Evolutionary conservation across 2,888 invertebrate species (phyloP).

Genomic region (Acleris cristana): DNA sequence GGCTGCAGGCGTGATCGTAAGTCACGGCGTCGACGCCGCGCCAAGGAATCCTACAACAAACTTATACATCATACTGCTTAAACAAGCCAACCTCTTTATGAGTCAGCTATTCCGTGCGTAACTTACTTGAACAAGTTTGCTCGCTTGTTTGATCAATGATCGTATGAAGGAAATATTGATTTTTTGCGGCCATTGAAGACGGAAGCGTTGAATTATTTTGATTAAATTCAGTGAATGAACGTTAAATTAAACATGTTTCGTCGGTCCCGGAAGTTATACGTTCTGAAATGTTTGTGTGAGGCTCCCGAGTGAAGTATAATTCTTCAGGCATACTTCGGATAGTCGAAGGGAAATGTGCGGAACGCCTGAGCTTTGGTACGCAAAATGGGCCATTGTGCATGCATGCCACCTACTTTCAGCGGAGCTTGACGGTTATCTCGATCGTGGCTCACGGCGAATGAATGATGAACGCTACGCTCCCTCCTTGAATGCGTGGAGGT

Average conservation of each 20-base stretch:
- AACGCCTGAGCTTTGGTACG: constrained; percentile 22
- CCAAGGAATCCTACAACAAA: constrained; percentile 54
- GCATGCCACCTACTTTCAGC: constrained; percentile 29
- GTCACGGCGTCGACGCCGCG: constrained; percentile 63
- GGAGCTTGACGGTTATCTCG: constrained; percentile 33
- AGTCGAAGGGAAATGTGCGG: constrained; percentile 26
- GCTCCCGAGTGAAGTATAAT: constrained; percentile 20
- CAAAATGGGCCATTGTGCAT: constrained; percentile 31
- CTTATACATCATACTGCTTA: constrained; percentile 62
- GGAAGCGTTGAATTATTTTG: constrained; percentile 16
- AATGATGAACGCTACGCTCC: constrained; percentile 22
- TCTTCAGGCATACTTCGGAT: constrained; percentile 28
- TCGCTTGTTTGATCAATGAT: constrained; percentile 43
- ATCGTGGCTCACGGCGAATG: constrained; percentile 34
- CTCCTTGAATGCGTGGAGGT: constrained; percentile 8
- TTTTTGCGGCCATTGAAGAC: constrained; percentile 14
- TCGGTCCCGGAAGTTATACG: background rate
- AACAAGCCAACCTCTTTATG: constrained; percentile 54
- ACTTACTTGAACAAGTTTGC: constrained; percentile 36
- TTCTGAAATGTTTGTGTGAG: constrained; percentile 10
- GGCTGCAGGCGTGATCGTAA: constrained; percentile 65
- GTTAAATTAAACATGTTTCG: constrained; percentile 7
- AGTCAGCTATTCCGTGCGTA: constrained; percentile 32
- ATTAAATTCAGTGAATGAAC: constrained; percentile 8
- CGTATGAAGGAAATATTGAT: constrained; percentile 36